These are phyloP conservation scores for Drosophila tsacasi DNA, from an alignment of 1,140 invertebrate genomes.

Conservation along the genomic window DNA sequence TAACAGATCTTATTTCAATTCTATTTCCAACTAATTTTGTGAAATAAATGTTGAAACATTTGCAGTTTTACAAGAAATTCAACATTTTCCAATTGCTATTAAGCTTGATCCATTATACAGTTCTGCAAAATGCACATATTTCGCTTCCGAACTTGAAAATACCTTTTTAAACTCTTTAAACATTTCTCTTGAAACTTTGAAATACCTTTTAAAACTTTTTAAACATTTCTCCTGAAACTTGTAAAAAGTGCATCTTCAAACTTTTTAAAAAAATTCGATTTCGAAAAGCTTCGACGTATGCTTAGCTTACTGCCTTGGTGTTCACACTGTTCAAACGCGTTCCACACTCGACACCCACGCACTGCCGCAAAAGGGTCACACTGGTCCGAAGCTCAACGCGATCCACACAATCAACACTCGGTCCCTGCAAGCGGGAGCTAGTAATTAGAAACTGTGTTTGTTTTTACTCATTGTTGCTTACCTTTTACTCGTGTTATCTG, in stretches of 20 bases:
- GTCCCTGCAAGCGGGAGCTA: slow-evolving; percentile 7
- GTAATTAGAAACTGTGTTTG: slow-evolving; percentile 8
- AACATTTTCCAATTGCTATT: not conserved
- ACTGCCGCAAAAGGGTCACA: slow-evolving; percentile 4
- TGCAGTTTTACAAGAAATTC: not conserved
- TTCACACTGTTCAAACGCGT: slow-evolving; percentile 4
- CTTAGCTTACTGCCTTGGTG: not conserved
- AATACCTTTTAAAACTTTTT: not conserved
- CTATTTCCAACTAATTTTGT: not conserved
- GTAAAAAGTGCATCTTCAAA: no score
- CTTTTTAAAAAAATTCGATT: not conserved
- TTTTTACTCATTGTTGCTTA: slow-evolving; percentile 9
- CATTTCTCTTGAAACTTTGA: not conserved
- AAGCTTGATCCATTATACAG: not conserved
- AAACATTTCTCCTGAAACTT: no score
- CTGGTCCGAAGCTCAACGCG: not conserved
- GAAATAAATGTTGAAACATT: not conserved
- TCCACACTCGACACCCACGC: slow-evolving; percentile 7
- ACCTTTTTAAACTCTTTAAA: not conserved
- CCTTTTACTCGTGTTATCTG: slow-evolving; percentile 34
- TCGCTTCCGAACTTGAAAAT: not conserved
- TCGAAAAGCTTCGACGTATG: not conserved
- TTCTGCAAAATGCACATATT: not conserved
- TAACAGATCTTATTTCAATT: not conserved
- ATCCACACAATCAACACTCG: not conserved